Evolutionary conservation across 1,140 invertebrate genomes (phyloP), one percentile per base, ranked within the genome.

Genomic region (Sesamia nonagrioides): DNA sequence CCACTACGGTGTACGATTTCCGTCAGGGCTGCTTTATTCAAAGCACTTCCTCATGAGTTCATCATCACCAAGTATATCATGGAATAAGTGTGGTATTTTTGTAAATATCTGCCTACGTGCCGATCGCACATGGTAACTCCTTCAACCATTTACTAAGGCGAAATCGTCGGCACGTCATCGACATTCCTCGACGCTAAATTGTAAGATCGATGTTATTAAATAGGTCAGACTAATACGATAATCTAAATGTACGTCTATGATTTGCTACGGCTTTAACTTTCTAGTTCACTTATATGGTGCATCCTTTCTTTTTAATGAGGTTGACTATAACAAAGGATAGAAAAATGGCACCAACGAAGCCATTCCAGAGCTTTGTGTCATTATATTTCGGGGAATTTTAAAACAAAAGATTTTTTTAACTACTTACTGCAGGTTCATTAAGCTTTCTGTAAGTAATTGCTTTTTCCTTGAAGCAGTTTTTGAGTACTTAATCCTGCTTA

Each of bases 81-180:
- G 35, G 15, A 52, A 15, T 17, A 17, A 71, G 21, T 52, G 68
- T 17, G 52, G 52, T 73, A 60, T 73, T 58, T 60, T 58, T 73
- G 40, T 73, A 45, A 58, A 42, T 73, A 40, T 42, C 52, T 42
- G 17, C n/a, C 40, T 45, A 61, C 73, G 73, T 63, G 58, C 40
- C 35, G 5, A 18, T 17, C 45, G 56, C 35, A 42, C 58, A 58
- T 63, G 54, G 35, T 60, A n/a, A 13, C 48, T 63, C 21, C 18
- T 17, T 15, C 35, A 21, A n/a, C 35, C 35, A 18, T 61, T 61
- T 15, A 13, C 60, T 7, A 13, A 27, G 21, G 73, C 63, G 73
- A 75, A 75, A 75, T 61, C 73, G 58, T 50, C 42, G n/a, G 42
- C 2, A 75, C 73, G 73, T 75, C 58, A 75, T 75, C 56, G 27